Percentiles rank a stretch among this genome's conserved stretches.
Evolutionary conservation across 2,888 invertebrate genomes (phyloP).

Genomic region (Bombylius discolor): DNA sequence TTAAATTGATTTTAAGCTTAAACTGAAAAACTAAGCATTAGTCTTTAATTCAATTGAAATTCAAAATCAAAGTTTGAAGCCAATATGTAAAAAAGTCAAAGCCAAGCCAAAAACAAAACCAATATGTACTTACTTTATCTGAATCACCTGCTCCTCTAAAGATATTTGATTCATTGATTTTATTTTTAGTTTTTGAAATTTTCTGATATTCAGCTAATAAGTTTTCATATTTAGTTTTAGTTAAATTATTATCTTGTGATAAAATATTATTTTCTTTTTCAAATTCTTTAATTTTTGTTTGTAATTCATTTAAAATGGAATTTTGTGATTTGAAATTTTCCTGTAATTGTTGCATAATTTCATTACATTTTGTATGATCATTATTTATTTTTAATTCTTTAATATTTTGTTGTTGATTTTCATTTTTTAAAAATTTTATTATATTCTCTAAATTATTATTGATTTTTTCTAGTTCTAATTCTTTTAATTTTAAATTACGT

Average conservation of each 20-base stretch:
- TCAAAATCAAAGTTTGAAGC: no score
- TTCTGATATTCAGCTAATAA: background rate
- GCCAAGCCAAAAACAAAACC: no score
- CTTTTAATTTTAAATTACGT: background rate
- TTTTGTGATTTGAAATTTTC: background rate
- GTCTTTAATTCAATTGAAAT: no score
- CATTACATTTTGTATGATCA: background rate
- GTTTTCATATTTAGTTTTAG: background rate
- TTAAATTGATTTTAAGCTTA: no score
- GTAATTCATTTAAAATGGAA: background rate
- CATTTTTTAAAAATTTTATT: background rate
- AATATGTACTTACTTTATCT: background rate
- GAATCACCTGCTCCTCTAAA: background rate
- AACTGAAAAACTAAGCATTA: no score
- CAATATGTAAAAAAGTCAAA: no score
- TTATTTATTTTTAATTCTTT: background rate
- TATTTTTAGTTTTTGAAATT: background rate
- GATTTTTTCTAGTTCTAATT: background rate
- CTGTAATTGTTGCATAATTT: slow-evolving; percentile 1
- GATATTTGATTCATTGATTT: no score
- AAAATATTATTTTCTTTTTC: background rate
- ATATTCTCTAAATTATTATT: background rate
- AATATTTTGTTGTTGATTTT: background rate
- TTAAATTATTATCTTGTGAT: background rate
- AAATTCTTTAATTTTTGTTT: background rate